Conservation (phyloP, 1,140 invertebrate genomes). For the Artemia franciscana region DNA sequence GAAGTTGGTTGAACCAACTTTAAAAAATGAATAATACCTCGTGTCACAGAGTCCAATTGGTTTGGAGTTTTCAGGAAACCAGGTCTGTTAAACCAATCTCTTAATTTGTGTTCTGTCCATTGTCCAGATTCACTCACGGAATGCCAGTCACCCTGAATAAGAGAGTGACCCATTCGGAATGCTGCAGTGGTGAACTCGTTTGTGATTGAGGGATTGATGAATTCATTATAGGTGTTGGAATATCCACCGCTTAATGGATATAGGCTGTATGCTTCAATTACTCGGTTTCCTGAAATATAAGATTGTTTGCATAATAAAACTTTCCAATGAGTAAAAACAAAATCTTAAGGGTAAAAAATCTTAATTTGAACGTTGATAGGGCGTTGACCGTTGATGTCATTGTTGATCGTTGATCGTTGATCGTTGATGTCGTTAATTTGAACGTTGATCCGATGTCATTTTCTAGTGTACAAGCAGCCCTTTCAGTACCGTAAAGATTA, state of each 20-base stretch:
- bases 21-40: neutral
- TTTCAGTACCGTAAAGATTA: no score
- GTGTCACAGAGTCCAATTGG: neutral
- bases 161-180: slow-evolving; percentile 63
- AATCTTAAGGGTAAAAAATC: neutral
- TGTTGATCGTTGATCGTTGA: no score
- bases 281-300: slow-evolving; percentile 16
- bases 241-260: slow-evolving; percentile 19
- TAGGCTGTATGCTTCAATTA: slow-evolving; percentile 23
- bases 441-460: no score
- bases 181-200: slow-evolving; percentile 68
- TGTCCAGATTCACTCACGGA: neutral
- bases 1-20: no score
- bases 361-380: no score
- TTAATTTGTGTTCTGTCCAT: neutral
- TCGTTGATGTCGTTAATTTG: no score
- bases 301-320: no score
- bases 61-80: neutral
- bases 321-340: no score
- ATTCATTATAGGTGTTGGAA: slow-evolving; percentile 50
- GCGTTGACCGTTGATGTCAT: no score
- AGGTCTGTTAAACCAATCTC: neutral
- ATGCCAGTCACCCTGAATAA: slow-evolving; percentile 35
- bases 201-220: slow-evolving; percentile 46
- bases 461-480: no score